Evolutionary conservation across 1,140 invertebrate species (phyloP).

Genomic region (Phocides pigmalion): DNA sequence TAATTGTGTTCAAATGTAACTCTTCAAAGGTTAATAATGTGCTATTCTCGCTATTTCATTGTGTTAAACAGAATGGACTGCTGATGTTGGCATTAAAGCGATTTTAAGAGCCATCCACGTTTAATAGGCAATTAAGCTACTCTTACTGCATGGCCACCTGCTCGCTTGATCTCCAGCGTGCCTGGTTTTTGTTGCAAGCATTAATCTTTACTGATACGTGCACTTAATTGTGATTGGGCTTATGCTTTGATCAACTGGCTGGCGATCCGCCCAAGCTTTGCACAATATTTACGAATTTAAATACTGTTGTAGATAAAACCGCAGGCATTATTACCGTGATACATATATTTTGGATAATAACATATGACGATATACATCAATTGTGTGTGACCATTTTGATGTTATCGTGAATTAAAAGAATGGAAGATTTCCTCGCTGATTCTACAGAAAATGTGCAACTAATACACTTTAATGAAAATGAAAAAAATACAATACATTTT

Average conservation of each 20-base stretch:
- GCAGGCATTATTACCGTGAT: no score
- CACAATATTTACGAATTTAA: not conserved
- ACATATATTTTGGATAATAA: no score
- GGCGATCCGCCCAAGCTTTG: not conserved
- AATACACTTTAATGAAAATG: no score
- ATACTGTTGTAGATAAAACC: not conserved
- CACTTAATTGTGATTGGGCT: constrained; percentile 24
- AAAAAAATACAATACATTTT: no score
- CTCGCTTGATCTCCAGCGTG: constrained; percentile 38
- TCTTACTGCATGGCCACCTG: constrained; percentile 45
- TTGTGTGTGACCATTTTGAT: no score
- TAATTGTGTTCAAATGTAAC: constrained; percentile 69
- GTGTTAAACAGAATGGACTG: constrained; percentile 62
- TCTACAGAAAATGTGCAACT: no score
- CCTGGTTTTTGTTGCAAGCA: constrained; percentile 39
- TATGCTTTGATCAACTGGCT: constrained; percentile 6
- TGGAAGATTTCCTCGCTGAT: no score
- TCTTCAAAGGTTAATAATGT: constrained; percentile 62
- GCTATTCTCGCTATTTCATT: constrained; percentile 76
- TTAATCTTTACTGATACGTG: constrained; percentile 41
- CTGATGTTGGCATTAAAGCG: constrained; percentile 51
- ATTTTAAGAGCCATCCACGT: constrained; percentile 67
- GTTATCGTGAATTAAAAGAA: no score
- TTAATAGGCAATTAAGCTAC: constrained; percentile 71
- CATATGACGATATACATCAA: no score